Evolutionary conservation across 2,113 vertebrate genomes (phyloP).

Genomic region (Mandrillus leucophaeus): DNA sequence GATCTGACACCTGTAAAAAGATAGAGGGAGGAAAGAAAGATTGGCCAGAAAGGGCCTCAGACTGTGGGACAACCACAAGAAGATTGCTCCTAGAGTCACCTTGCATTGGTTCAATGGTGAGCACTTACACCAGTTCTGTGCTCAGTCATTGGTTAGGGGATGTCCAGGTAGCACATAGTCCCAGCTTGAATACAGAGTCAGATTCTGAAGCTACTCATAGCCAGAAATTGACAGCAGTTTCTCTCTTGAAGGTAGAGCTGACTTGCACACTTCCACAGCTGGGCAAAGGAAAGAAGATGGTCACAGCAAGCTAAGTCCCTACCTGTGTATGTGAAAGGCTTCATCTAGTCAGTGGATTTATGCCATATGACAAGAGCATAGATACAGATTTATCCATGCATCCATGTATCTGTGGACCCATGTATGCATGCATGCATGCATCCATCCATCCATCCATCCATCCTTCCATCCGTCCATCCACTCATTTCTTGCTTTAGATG

Average conservation of each 20-base stretch:
- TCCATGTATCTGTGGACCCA: background rate
- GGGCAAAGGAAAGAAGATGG: background rate
- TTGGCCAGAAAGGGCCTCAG: background rate
- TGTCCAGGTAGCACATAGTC: background rate
- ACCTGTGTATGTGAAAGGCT: background rate
- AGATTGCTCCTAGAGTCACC: background rate
- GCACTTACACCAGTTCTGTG: background rate
- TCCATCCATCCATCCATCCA: background rate
- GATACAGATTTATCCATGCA: background rate
- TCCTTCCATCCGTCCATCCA: background rate
- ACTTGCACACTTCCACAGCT: background rate
- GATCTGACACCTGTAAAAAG: background rate
- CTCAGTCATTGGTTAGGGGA: background rate
- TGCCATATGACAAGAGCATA: background rate
- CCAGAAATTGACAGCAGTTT: background rate
- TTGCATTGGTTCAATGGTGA: background rate
- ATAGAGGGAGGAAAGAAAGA: background rate
- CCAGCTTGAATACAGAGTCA: background rate
- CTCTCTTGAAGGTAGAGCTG: background rate
- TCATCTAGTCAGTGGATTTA: background rate
- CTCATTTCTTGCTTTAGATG: background rate
- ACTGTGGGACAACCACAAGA: background rate
- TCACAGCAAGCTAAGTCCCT: background rate
- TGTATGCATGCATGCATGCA: background rate
- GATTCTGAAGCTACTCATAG: background rate